A percentile compares a stretch with the other conserved stretches of the same genome.
Conservation (phyloP, 2,113 vertebrate species). For the Crocuta crocuta region DNA sequence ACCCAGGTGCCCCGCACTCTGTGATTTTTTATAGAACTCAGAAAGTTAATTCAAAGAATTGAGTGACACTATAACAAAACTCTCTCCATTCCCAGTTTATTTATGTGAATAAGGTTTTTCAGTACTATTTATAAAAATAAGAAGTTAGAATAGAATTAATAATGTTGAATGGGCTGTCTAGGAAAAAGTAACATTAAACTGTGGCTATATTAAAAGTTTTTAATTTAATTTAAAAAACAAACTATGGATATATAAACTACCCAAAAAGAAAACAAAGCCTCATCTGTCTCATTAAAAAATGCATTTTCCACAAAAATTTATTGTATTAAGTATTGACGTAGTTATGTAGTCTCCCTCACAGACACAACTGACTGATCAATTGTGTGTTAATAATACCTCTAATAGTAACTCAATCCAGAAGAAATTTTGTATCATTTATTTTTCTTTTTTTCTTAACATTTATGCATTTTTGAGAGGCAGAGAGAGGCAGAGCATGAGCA, state of each 20-base stretch:
- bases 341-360: conserved; percentile 1
- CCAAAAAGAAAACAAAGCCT: background rate
- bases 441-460: too few relatives aligned
- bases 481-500: too few relatives aligned
- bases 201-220: background rate
- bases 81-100: background rate
- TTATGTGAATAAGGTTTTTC: background rate
- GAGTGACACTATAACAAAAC: background rate
- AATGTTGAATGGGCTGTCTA: background rate
- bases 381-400: background rate
- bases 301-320: background rate
- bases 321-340: background rate
- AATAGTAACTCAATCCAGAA: conserved; percentile 34
- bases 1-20: too few relatives aligned
- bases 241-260: background rate
- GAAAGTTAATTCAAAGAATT: conserved; percentile 10
- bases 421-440: conserved; percentile 35
- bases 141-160: conserved; percentile 37
- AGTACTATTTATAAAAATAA: conserved; percentile 41
- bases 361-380: background rate
- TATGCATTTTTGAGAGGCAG: too few relatives aligned
- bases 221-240: background rate
- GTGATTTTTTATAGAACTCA: background rate
- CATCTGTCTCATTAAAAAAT: conserved; percentile 11
- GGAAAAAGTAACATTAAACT: background rate